These are phyloP conservation scores for Sesia bembeciformis DNA, from an alignment of 2,888 invertebrate genomes.

Conservation along the genomic window DNA sequence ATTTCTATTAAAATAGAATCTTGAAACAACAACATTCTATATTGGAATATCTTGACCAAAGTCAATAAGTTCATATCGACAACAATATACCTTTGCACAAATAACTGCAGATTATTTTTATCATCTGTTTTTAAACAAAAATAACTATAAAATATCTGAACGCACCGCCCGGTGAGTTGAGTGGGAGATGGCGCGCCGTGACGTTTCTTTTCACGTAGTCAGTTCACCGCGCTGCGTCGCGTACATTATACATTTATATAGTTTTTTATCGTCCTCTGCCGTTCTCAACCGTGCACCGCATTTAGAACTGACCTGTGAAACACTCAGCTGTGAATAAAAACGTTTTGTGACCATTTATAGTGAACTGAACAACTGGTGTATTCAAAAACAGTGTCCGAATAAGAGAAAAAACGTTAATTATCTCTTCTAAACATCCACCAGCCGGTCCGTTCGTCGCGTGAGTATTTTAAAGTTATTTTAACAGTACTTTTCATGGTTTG, in stretches of 20 bases:
- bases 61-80: too few species aligned
- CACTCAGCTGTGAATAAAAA: constrained; percentile 30
- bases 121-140: too few species aligned
- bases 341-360: constrained; percentile 34
- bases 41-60: too few species aligned
- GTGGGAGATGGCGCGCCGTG: constrained; percentile 22
- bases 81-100: too few species aligned
- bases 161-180: constrained; percentile 20
- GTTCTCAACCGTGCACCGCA: constrained; percentile 21
- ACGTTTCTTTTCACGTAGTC: constrained; percentile 14
- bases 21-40: too few species aligned
- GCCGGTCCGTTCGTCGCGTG: constrained; percentile 39
- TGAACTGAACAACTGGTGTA: constrained; percentile 38
- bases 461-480: constrained; percentile 60
- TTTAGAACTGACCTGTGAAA: constrained; percentile 43
- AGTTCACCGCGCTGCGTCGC: constrained; percentile 52
- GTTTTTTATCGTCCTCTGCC: constrained; percentile 4
- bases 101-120: too few species aligned
- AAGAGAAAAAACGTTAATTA: constrained; percentile 21
- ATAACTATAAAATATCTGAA: constrained; percentile 15
- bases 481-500: constrained; percentile 60
- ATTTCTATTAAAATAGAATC: too few species aligned
- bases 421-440: constrained; percentile 34
- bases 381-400: constrained; percentile 23
- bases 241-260: constrained; percentile 14